These are phyloP conservation scores for Pogonomyrmex californicus DNA, from an alignment of 1,140 invertebrate species.

Conservation along the genomic window DNA sequence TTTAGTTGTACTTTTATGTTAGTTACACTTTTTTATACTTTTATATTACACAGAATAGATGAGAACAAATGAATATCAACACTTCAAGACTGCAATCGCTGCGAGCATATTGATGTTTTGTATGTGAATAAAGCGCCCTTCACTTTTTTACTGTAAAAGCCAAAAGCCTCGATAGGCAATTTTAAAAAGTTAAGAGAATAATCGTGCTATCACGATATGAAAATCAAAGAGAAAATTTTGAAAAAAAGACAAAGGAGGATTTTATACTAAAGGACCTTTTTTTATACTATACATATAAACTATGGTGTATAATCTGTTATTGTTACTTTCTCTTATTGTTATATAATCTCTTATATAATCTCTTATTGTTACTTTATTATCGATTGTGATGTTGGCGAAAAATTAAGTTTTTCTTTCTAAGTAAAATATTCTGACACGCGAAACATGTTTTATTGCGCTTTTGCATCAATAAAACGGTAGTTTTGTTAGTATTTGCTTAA, in stretches of 20 bases:
- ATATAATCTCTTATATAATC: background rate
- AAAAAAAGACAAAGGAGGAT: background rate
- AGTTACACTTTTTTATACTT: background rate
- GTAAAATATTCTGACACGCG: background rate
- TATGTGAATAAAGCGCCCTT: background rate
- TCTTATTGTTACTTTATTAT: background rate
- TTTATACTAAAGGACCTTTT: too few relatives aligned
- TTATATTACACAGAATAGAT: background rate
- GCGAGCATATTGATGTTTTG: conserved; percentile 6
- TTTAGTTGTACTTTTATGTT: background rate
- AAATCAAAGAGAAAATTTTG: background rate
- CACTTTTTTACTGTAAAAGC: background rate
- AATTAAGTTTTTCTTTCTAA: background rate
- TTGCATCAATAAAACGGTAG: background rate
- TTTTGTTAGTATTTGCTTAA: conserved; percentile 1
- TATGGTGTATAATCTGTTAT: too few relatives aligned
- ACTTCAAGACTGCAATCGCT: background rate
- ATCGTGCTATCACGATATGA: background rate
- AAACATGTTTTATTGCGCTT: background rate
- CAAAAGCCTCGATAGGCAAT: background rate
- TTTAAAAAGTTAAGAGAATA: background rate
- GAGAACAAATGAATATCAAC: conserved; percentile 1
- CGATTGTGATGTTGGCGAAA: background rate
- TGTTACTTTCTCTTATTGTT: too few relatives aligned
- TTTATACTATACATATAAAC: too few relatives aligned